Evolutionary conservation across 2,113 vertebrate genomes (phyloP).

Genomic region (Salvelinus namaycush): DNA sequence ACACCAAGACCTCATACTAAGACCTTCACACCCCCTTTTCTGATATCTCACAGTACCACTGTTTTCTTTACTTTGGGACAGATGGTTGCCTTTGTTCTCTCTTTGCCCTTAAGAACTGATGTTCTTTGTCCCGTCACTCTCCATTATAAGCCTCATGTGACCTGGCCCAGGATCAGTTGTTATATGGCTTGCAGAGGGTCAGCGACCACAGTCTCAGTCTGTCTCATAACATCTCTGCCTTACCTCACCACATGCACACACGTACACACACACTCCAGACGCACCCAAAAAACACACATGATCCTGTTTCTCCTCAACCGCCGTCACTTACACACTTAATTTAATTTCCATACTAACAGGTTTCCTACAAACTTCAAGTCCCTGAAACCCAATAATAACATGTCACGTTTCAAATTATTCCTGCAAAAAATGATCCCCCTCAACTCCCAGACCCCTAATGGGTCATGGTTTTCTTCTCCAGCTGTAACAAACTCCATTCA

Average conservation of each 20-base stretch:
- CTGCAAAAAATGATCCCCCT: constrained; percentile 36
- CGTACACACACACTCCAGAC: constrained; percentile 15
- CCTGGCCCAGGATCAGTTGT: constrained; percentile 48
- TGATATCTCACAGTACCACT: not conserved
- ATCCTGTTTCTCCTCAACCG: constrained; percentile 62
- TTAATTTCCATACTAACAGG: constrained; percentile 61
- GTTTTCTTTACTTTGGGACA: too few relatives aligned
- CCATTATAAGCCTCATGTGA: constrained; percentile 45
- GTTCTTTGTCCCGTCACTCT: constrained; percentile 40
- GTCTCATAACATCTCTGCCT: constrained; percentile 39
- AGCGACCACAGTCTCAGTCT: constrained; percentile 46
- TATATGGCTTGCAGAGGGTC: constrained; percentile 64
- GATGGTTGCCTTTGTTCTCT: constrained; percentile 10
- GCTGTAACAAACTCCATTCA: too few relatives aligned
- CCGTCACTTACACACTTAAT: constrained; percentile 58
- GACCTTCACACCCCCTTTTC: too few relatives aligned
- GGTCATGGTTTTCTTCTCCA: constrained; percentile 25
- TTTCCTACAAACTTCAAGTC: constrained; percentile 56
- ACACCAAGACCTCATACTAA: too few relatives aligned
- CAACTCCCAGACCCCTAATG: constrained; percentile 37
- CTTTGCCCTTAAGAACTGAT: constrained; percentile 42
- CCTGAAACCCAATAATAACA: constrained; percentile 40
- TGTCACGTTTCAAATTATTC: constrained; percentile 42
- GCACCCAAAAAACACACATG: constrained; percentile 47
- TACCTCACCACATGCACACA: constrained; percentile 47